Evolutionary conservation across 2,113 vertebrate species (phyloP).

Genomic region (Aramus guarauna): DNA sequence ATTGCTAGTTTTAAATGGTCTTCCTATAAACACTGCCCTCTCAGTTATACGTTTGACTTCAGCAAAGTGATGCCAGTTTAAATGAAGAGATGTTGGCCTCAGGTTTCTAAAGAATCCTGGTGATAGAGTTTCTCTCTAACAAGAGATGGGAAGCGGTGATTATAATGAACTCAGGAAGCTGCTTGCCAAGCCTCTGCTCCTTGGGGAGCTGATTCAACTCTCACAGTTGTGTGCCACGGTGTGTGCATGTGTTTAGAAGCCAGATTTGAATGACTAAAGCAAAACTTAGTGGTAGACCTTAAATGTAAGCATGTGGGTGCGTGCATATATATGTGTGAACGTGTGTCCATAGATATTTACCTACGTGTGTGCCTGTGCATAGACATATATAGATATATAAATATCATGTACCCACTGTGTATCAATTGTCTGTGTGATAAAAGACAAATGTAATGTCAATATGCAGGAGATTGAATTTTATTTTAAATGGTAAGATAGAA

Average conservation of each 20-base stretch:
- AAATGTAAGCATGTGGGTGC: background rate
- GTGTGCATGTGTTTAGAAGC: background rate
- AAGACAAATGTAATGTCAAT: background rate
- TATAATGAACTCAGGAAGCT: background rate
- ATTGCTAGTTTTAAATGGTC: background rate
- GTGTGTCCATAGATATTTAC: too few relatives aligned
- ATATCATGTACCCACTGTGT: fast-evolving
- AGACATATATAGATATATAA: background rate
- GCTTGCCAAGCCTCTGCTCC: background rate
- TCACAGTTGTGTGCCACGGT: background rate
- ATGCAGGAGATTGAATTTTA: background rate
- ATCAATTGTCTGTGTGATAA: background rate
- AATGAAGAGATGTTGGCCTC: background rate
- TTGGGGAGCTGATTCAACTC: background rate
- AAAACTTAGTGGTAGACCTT: background rate
- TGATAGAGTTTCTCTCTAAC: background rate
- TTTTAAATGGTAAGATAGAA: background rate
- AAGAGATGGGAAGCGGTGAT: background rate
- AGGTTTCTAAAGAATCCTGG: background rate
- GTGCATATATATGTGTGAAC: background rate
- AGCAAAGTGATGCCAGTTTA: background rate
- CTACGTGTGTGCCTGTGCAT: fast-evolving
- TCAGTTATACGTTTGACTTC: background rate
- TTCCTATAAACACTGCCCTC: background rate
- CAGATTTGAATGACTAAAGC: background rate